These are phyloP conservation scores for Periophthalmus modestus DNA, from an alignment of 2,113 vertebrate genomes.

Conservation along the genomic window DNA sequence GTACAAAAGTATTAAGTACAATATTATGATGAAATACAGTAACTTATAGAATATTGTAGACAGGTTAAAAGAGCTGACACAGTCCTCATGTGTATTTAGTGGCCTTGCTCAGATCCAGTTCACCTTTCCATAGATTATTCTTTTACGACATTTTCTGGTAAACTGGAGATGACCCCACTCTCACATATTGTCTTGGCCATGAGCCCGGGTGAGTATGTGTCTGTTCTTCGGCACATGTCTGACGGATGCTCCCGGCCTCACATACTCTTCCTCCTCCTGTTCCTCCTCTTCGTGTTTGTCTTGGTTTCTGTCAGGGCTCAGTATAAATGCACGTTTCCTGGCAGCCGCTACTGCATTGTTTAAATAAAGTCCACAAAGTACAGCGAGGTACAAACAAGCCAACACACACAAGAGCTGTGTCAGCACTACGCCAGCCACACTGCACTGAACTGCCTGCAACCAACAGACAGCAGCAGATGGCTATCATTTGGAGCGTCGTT, in stretches of 20 bases:
- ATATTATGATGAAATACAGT: too few species aligned
- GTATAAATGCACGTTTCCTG: slow-evolving; percentile 40
- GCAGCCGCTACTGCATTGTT: slow-evolving; percentile 11
- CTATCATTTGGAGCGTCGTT: too few species aligned
- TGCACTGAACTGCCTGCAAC: too few species aligned
- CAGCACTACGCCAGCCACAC: neutral
- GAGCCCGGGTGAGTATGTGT: neutral
- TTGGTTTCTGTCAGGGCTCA: slow-evolving; percentile 35
- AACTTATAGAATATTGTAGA: neutral
- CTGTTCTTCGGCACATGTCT: neutral
- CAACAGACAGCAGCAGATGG: too few species aligned
- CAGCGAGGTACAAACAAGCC: slow-evolving; percentile 30
- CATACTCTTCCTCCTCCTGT: neutral
- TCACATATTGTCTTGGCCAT: neutral
- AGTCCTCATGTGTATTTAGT: neutral
- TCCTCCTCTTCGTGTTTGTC: slow-evolving; percentile 29
- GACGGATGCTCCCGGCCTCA: neutral
- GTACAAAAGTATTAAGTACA: too few species aligned
- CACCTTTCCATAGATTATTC: neutral
- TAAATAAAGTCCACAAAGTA: slow-evolving; percentile 20
- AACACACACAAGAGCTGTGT: neutral
- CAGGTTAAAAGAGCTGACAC: neutral
- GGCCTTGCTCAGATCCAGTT: neutral
- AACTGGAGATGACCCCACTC: neutral
- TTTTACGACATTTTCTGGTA: neutral